Conservation (phyloP, 2,888 invertebrate species). For the Eristalis tenax region DNA sequence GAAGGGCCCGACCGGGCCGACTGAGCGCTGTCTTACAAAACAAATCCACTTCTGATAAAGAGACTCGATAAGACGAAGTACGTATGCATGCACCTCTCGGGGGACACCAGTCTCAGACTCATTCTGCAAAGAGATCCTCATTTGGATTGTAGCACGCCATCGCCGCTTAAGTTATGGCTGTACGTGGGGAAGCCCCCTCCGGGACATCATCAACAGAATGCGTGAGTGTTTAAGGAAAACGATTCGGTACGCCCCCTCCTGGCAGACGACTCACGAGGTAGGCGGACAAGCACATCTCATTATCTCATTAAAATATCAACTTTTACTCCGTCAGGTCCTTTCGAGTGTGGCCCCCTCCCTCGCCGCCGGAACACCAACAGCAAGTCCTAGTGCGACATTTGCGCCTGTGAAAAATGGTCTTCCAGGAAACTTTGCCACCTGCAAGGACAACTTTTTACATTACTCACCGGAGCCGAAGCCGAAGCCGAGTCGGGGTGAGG, state of each 20-base stretch:
- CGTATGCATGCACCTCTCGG: conserved; percentile 38
- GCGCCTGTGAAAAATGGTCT: conserved; percentile 62
- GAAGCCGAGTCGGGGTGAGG: background rate
- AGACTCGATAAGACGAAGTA: conserved; percentile 44
- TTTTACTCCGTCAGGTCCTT: conserved; percentile 53
- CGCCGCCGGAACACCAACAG: conserved; percentile 7
- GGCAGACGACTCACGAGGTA: conserved; percentile 6
- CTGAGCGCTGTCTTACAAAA: conserved; percentile 17
- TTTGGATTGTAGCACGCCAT: conserved; percentile 31
- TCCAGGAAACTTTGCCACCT: conserved; percentile 56
- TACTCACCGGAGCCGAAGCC: conserved; percentile 34
- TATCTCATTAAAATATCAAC: conserved; percentile 72
- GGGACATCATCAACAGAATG: conserved; percentile 50
- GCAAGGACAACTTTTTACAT: conserved; percentile 71
- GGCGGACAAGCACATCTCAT: conserved; percentile 66
- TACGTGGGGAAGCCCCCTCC: conserved; percentile 3
- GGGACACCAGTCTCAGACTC: conserved; percentile 25
- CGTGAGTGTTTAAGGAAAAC: conserved; percentile 43
- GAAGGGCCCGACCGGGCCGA: conserved; percentile 6
- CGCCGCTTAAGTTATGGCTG: conserved; percentile 15
- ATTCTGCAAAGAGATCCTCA: conserved; percentile 29
- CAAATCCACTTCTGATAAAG: conserved; percentile 43
- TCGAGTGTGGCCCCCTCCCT: background rate
- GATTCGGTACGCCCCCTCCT: conserved; percentile 4
- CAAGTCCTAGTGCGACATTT: conserved; percentile 47